phyloP scores from a whole-genome alignment of 2,113 vertebrate genomes.

The Megatriorchis doriae region DNA sequence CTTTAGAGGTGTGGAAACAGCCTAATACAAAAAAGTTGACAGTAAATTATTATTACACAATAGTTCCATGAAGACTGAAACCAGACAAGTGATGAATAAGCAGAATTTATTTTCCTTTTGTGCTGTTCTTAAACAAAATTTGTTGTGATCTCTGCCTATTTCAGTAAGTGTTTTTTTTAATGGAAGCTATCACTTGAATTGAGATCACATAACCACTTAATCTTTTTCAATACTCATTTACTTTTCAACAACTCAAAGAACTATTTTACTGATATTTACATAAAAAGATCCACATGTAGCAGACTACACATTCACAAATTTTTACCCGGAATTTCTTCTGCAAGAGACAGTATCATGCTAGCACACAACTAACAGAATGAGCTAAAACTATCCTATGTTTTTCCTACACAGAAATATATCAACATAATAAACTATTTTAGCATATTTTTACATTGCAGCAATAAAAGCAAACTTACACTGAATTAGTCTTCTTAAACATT shows the following conservation, averaged over 20 bases:
- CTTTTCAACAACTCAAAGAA: conserved; percentile 13
- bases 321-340: neutral
- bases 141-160: neutral
- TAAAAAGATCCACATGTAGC: neutral
- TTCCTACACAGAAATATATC: neutral
- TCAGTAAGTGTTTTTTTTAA: neutral
- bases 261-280: conserved; percentile 14
- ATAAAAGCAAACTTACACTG: conserved; percentile 22
- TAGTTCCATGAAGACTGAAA: neutral
- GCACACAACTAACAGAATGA: conserved; percentile 18
- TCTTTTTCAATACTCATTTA: neutral
- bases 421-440: neutral
- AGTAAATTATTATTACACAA: neutral
- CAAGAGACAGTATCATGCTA: neutral
- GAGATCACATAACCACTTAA: neutral
- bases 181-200: neutral
- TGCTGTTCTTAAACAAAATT: neutral
- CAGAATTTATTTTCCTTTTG: neutral
- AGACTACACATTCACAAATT: neutral
- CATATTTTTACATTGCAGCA: conserved; percentile 14
- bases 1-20: neutral
- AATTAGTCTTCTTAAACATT: conserved; percentile 4
- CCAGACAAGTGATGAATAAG: neutral
- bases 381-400: neutral
- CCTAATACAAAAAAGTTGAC: neutral